Conservation (phyloP, 1,140 invertebrate species). For the Micrasema longulum region DNA sequence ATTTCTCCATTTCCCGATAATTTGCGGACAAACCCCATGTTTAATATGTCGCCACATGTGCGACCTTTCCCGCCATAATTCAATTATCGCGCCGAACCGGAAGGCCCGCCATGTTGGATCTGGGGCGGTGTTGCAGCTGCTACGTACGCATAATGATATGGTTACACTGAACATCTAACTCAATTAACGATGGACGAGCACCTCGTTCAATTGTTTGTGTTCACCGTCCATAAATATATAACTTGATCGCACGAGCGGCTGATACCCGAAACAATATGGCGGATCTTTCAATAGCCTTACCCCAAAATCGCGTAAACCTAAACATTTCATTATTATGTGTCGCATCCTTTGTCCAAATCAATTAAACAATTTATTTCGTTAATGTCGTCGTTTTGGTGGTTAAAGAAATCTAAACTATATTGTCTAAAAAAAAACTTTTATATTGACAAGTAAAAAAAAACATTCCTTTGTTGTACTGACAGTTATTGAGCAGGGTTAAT, state of each 20-base stretch:
- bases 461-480: too few relatives aligned
- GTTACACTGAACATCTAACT: conserved; percentile 17
- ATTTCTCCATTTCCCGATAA: conserved; percentile 49
- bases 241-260: background rate
- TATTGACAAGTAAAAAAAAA: too few relatives aligned
- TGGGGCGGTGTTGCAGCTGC: conserved; percentile 15
- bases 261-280: background rate
- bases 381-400: too few relatives aligned
- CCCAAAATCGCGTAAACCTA: too few relatives aligned
- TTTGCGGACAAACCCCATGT: conserved; percentile 44
- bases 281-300: too few relatives aligned
- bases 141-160: conserved; percentile 27
- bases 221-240: background rate
- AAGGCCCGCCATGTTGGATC: conserved; percentile 39
- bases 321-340: too few relatives aligned
- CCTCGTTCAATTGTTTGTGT: conserved; percentile 9
- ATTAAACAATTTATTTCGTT: too few relatives aligned
- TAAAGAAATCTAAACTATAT: too few relatives aligned
- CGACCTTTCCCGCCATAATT: conserved; percentile 53
- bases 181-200: conserved; percentile 18
- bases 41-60: conserved; percentile 54
- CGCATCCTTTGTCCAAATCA: too few relatives aligned
- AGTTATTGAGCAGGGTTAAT: too few relatives aligned
- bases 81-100: conserved; percentile 47
- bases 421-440: too few relatives aligned